Conservation (phyloP, 53 echinoderm and acorn worm genomes). For the Paracentrotus lividus region DNA sequence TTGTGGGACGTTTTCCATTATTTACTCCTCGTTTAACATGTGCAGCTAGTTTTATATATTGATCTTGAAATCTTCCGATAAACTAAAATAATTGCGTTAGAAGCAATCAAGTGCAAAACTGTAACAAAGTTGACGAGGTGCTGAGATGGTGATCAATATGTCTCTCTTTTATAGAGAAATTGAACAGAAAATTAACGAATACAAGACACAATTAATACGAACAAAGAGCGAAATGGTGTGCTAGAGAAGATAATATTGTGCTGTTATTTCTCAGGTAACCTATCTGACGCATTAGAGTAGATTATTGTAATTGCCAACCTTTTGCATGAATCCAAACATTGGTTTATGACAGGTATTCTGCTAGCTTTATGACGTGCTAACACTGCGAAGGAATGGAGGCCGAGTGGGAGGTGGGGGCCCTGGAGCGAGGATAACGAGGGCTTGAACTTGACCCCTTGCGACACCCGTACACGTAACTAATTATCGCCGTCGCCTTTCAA, state of each 20-base stretch:
- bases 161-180: neutral
- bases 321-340: conserved; percentile 57
- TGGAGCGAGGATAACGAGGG: conserved; percentile 55
- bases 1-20: conserved; percentile 68
- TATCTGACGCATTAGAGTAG: conserved; percentile 11
- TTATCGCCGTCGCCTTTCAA: conserved; percentile 33
- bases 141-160: neutral
- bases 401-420: conserved; percentile 40
- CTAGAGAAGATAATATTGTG: neutral
- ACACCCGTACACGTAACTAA: conserved; percentile 59
- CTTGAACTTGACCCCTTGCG: conserved; percentile 54
- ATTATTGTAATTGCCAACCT: conserved; percentile 43
- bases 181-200: neutral
- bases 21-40: conserved; percentile 22
- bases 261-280: conserved; percentile 37
- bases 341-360: conserved; percentile 68
- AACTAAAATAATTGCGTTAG: neutral
- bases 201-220: neutral
- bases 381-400: conserved; percentile 14
- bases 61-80: neutral
- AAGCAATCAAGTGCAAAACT: conserved; percentile 27
- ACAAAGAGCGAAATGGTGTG: neutral
- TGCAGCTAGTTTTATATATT: neutral
- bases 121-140: neutral
- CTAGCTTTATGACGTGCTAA: conserved; percentile 66